phyloP scores from a whole-genome alignment of 2,888 invertebrate species.

The Heliconius hortense region DNA sequence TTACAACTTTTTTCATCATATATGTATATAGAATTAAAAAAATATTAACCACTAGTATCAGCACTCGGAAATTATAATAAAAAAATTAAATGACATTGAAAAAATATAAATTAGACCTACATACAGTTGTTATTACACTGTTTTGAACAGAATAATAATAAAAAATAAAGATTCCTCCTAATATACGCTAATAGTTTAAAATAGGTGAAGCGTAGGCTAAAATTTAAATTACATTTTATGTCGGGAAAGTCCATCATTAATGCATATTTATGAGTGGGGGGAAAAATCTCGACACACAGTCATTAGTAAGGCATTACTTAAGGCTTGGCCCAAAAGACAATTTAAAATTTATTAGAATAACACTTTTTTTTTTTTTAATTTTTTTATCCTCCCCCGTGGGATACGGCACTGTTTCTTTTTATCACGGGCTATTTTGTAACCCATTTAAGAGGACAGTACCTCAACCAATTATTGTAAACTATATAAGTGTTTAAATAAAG shows the following conservation, averaged over 20 bases:
- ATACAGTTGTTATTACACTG: not conserved
- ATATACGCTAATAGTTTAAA: conserved; percentile 44
- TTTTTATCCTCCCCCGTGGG: too few species aligned
- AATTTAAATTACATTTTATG: conserved; percentile 63
- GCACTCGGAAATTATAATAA: too few species aligned
- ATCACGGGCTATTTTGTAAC: too few species aligned
- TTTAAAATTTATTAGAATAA: not conserved
- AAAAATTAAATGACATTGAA: too few species aligned
- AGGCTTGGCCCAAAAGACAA: conserved; percentile 45
- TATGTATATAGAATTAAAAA: too few species aligned
- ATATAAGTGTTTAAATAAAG: too few species aligned
- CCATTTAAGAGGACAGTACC: too few species aligned
- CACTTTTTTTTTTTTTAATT: too few species aligned
- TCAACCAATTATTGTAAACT: too few species aligned
- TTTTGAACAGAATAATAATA: conserved; percentile 5
- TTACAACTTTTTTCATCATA: too few species aligned
- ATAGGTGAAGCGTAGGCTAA: conserved; percentile 47
- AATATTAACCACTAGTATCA: too few species aligned
- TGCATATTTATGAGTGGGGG: conserved; percentile 77
- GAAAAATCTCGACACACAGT: conserved; percentile 77
- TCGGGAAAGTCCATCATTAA: conserved; percentile 65
- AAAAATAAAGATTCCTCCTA: conserved; percentile 21
- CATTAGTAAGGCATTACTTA: conserved; percentile 76
- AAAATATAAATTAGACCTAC: not conserved
- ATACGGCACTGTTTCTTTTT: too few species aligned